Base-by-base conservation (phyloP, 2,888 invertebrate genomes). In the Drosophila pseudotalamancana region DNA sequence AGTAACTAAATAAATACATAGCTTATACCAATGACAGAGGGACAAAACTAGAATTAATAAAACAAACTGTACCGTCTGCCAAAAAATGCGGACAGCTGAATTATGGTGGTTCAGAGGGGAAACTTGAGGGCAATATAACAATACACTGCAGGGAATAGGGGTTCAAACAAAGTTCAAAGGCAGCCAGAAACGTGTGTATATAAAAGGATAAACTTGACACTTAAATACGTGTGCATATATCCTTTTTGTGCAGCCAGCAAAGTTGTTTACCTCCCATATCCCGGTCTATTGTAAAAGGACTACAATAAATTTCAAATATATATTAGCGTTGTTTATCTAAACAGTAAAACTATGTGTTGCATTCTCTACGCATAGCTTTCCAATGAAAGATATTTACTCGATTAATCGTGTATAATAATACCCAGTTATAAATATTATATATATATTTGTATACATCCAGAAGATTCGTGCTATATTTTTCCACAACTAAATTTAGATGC, bases 401-500 rank as follows among this genome's bases (percentile, higher is more conserved):
- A 43, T 18, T 59, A 27, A 60, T 19, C 25, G 9, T 19, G 25
- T 9, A 27, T 48, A 14, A 35, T 29, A 31, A 39, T 14, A 27
- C 35, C 12, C 12, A 59, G 27, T 35, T 43, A 16, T 12, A 35
- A 21, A 31, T 8, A 14, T 8, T 61, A 34, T 43, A 35, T 18
- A n/a, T 14, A 37, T 8, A 14, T 27, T 9, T 37, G 6, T 49
- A 19, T 27, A 39, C 14, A 57, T 37, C 31, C 42, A 49, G 29
- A 46, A 57, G 32, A 54, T 69, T 34, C 60, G 56, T 61, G 51
- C 51, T 61, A 64, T 74, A 86, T 37, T 78, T 78, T 86, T 76
- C 51, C 61, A 67, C 59, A 35, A 83, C 88, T 81, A 88, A 83
- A 81, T 76, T 83, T 88, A 81, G 88, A 69, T 66, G 51, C 66